A percentile compares a stretch with the other conserved stretches of the same genome.
Evolutionary conservation across 2,113 vertebrate genomes (phyloP).

Genomic region (Peromyscus maniculatus): DNA sequence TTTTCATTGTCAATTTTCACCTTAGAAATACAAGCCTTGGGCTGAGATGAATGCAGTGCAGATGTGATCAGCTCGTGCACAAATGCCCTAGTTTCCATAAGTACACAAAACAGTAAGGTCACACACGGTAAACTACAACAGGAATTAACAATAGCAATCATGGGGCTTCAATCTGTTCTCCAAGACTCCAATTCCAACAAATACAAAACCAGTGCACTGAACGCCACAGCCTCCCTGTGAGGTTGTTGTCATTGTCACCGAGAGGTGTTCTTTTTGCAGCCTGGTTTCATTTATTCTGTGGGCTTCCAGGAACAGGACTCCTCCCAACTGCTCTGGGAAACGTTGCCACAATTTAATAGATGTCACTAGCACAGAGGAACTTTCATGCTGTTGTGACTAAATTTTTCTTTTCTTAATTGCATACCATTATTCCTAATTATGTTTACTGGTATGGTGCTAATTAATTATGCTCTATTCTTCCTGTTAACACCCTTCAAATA

Average conservation of each 20-base stretch:
- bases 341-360: conserved; percentile 56
- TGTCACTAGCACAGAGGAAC: conserved; percentile 66
- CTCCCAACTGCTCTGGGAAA: conserved; percentile 52
- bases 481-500: conserved; percentile 81
- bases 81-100: neutral
- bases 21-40: neutral
- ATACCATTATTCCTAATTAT: conserved; percentile 81
- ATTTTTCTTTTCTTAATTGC: conserved; percentile 82
- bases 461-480: conserved; percentile 73
- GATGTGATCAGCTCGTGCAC: neutral
- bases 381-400: conserved; percentile 75
- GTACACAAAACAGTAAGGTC: neutral
- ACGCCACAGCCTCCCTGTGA: neutral
- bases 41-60: neutral
- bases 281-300: conserved; percentile 42
- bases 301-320: conserved; percentile 27
- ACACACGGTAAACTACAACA: neutral
- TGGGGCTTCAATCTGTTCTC: neutral
- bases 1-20: conserved; percentile 7
- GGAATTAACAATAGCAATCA: neutral
- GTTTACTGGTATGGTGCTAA: conserved; percentile 77
- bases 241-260: neutral
- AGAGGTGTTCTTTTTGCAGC: conserved; percentile 56
- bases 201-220: neutral
- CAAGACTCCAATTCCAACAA: conserved; percentile 3